Evolutionary conservation across 2,888 invertebrate species (phyloP), one percentile per base, ranked within the genome.

Genomic region (Tubulanus polymorphus): DNA sequence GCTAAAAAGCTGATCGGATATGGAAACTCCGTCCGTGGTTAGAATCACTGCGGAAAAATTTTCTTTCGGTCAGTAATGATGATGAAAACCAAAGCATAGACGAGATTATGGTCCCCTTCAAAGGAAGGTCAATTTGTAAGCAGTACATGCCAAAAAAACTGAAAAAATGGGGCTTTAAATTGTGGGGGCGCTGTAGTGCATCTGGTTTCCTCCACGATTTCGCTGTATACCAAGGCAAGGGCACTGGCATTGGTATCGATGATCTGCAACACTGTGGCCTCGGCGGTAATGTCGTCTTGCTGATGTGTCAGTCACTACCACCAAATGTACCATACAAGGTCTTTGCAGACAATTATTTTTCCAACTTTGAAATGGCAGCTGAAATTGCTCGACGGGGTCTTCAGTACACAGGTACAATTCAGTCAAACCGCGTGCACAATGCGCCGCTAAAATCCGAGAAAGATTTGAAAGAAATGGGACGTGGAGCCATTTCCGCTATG

Each of bases 131-230:
- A 48, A n/a, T 48, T 10, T 10, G 23, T 12, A n/a, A 25, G 8
- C 48, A 48, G 26, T 48, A 23, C 26, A 20, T 48, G 48, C 25
- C 20, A 6, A 48, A 48, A 48, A 48, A 48, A 15, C 20, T n/a
- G n/a, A 32, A 32, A n/a, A 32, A 32, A n/a, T 12, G 35, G 35
- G 35, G 35, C 10, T 32, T 32, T n/a, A 32, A 32, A 32, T n/a
- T 32, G 10, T 32, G 35, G 35, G 35, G 35, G 10, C 35, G 35
- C n/a, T 48, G 48, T 15, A 25, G 48, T n/a, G 27, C 8, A 23
- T 48, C n/a, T 48, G 48, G 48, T 8, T 48, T 48, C 27, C n/a
- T 18, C 20, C 48, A 48, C n/a, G 48, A 48, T 25, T 48, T 48
- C 26, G 27, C 23, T 48, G 48, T 48, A 10, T 48, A 48, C n/a